phyloP scores from a whole-genome alignment of 2,888 invertebrate genomes.

The Erebia palarica region DNA sequence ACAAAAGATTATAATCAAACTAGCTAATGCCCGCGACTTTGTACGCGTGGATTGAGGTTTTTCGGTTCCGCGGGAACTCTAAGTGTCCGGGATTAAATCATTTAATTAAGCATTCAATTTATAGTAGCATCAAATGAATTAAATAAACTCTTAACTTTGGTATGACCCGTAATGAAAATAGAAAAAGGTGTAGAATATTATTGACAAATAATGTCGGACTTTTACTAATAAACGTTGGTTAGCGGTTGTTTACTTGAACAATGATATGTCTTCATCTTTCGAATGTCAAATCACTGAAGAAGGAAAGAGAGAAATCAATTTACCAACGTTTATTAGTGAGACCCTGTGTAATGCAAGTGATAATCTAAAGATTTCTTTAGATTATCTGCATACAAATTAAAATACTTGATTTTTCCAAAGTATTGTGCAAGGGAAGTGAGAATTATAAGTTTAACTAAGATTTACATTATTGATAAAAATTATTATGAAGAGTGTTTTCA shows the following conservation, averaged over 20 bases:
- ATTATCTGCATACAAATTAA: conserved; percentile 8
- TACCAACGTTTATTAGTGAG: too few relatives aligned
- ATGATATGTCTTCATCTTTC: too few relatives aligned
- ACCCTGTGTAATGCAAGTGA: neutral
- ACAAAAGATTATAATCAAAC: too few relatives aligned
- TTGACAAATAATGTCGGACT: conserved; percentile 16
- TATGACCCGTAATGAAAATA: neutral
- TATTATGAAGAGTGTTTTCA: neutral
- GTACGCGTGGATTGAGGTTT: too few relatives aligned
- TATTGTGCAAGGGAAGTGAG: conserved; percentile 5
- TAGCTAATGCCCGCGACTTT: too few relatives aligned
- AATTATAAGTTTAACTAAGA: neutral
- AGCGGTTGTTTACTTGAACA: too few relatives aligned
- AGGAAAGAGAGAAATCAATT: too few relatives aligned
- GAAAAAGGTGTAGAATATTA: conserved; percentile 17
- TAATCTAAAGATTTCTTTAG: conserved; percentile 9
- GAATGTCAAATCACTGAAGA: too few relatives aligned
- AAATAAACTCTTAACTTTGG: conserved; percentile 24
- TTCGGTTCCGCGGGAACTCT: too few relatives aligned
- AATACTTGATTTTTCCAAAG: neutral
- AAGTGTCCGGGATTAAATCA: too few relatives aligned
- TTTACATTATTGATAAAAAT: neutral
- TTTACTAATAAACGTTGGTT: too few relatives aligned
- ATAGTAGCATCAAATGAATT: too few relatives aligned
- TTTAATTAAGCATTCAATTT: neutral